Evolutionary conservation across 2,113 vertebrate species (phyloP), one percentile per base, ranked within the genome.

Genomic region (Saccopteryx bilineata): DNA sequence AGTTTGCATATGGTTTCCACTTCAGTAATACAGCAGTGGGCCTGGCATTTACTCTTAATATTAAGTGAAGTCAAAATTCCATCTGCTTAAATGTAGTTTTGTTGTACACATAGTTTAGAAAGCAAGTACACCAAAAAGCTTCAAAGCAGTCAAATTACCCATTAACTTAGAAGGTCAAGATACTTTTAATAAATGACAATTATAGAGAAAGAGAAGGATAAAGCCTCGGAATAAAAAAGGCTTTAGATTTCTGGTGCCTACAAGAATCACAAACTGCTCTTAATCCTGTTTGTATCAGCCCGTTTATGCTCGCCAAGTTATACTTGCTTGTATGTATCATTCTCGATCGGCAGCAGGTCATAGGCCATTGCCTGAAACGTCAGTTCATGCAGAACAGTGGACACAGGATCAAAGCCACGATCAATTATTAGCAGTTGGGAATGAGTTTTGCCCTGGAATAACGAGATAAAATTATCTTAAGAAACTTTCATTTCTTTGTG

Each of bases 351-450:
- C n/a, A 99, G 98, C n/a, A 99, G 99, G 97, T 99, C 99, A 71
- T 99, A 99, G 15, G 98, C 99, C 99, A 99, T 99, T 97, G 99
- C 99, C 98, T 99, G 99, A 98, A 99, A 99, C 92, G 99, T 99
- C 94, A 99, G 99, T 97, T 99, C 99, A 84, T 99, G 99, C 52
- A 99, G 98, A 78, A 99, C 99, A 94, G 99, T 99, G 66, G 99
- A 99, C 79, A 99, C 99, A 1, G 99, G 99, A 98, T 99, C 99
- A 98, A 99, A 99, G 50, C 99, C 99, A 98, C 99, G 99, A 93
- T 99, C 99, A 86, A 99, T 97, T 97, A 99, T 99, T 96, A 99
- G 98, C 97, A 99, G 98, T 97, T 99, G 99, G 79, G 99, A 99
- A 60, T 99, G 99, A 10, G 99, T 99, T 98, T 99, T 99, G 96